phyloP scores from a whole-genome alignment of 2,113 vertebrate species.

The Columbina picui region DNA sequence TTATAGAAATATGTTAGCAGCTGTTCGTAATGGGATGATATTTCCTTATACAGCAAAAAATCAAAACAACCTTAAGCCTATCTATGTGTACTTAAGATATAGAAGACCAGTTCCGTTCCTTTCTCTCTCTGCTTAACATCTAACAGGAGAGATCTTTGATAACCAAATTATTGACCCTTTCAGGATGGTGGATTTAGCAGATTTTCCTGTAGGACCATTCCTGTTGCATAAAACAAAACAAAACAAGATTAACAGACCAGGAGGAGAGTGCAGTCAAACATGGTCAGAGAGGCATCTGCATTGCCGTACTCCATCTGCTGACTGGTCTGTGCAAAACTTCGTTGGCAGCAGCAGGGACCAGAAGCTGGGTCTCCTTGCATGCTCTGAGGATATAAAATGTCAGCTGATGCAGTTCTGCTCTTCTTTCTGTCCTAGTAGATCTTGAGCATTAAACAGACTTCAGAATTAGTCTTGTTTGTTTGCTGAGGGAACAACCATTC shows the following conservation, averaged over 20 bases:
- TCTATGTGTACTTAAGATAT: neutral
- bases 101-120: neutral
- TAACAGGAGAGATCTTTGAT: neutral
- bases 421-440: neutral
- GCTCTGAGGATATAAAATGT: neutral
- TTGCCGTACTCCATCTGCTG: neutral
- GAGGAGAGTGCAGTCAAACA: neutral
- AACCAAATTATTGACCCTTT: neutral
- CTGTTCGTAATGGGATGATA: neutral
- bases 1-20: neutral
- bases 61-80: neutral
- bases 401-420: neutral
- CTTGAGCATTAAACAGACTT: neutral
- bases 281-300: neutral
- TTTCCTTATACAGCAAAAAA: neutral
- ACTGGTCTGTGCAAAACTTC: neutral
- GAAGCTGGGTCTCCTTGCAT: neutral
- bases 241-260: neutral
- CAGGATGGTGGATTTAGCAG: neutral
- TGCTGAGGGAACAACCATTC: neutral
- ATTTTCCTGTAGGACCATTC: neutral
- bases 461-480: neutral
- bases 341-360: neutral
- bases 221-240: neutral
- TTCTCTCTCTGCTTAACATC: neutral